Conservation (phyloP, 2,888 invertebrate genomes). For the Chymomyza fuscimana region DNA sequence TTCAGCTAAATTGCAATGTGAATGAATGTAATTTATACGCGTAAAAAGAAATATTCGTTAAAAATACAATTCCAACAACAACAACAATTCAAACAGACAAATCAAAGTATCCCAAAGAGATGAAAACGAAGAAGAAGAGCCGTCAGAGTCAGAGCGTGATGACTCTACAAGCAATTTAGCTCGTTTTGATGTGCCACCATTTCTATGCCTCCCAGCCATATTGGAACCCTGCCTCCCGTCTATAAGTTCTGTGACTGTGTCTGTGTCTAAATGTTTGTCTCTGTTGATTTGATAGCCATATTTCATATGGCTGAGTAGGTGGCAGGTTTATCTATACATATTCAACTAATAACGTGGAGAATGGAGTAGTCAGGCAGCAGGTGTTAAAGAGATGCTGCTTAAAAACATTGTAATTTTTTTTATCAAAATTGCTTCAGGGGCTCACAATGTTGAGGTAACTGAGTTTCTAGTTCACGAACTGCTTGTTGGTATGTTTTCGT, state of each 20-base stretch:
- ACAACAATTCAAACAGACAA: slow-evolving; percentile 30
- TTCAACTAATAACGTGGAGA: not conserved
- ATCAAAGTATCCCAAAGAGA: slow-evolving; percentile 32
- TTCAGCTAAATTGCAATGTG: slow-evolving; percentile 57
- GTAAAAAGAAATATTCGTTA: slow-evolving; percentile 31
- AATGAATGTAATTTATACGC: slow-evolving; percentile 55
- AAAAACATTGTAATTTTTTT: not conserved
- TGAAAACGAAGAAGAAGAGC: not conserved
- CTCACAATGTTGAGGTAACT: not conserved
- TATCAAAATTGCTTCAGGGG: not conserved
- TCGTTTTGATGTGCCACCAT: slow-evolving; percentile 14
- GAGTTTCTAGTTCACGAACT: not conserved
- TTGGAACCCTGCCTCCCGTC: not conserved
- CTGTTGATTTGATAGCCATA: slow-evolving; percentile 30
- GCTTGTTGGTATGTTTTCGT: too few species aligned
- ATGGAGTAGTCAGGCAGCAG: not conserved
- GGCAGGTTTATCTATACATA: slow-evolving; percentile 13
- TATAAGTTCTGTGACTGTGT: not conserved
- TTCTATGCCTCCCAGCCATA: not conserved
- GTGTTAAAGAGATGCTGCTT: not conserved
- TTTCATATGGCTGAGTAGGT: slow-evolving; percentile 15
- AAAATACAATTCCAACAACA: slow-evolving; percentile 16
- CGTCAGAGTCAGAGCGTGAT: not conserved
- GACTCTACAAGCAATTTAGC: slow-evolving; percentile 13
- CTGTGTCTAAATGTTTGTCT: not conserved